phyloP scores from a whole-genome alignment of 1,140 invertebrate species.

The Vollenhovia emeryi region DNA sequence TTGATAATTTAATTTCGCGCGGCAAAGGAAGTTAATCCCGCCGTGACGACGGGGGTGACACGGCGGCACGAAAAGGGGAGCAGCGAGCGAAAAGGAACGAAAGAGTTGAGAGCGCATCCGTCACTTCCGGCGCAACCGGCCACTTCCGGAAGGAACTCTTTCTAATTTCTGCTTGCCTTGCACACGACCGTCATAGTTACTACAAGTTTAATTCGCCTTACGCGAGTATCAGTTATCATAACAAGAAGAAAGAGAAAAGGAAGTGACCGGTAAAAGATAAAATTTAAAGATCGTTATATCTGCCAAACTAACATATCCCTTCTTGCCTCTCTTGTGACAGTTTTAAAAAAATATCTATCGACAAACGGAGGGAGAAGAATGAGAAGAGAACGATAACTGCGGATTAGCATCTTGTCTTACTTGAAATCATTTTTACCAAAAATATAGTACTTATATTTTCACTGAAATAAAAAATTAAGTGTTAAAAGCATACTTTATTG shows the following conservation, averaged over 20 bases:
- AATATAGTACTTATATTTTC: not conserved
- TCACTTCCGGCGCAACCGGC: conserved; percentile 46
- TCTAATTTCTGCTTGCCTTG: conserved; percentile 71
- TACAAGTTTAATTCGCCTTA: conserved; percentile 67
- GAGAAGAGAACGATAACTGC: not conserved
- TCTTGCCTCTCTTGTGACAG: not conserved
- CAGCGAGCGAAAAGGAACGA: conserved; percentile 15
- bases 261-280: not conserved
- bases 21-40: conserved; percentile 74
- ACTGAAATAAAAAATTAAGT: not conserved
- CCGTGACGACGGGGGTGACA: conserved; percentile 58
- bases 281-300: not conserved
- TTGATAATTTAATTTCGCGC: conserved; percentile 76
- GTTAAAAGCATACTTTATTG: not conserved
- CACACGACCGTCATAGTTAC: conserved; percentile 61
- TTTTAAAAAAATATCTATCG: not conserved
- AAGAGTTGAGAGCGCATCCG: conserved; percentile 47
- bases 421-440: not conserved
- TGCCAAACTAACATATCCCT: not conserved
- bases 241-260: not conserved
- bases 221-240: not conserved
- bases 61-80: conserved; percentile 31
- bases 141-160: conserved; percentile 44
- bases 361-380: not conserved
- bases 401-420: not conserved